Evolutionary conservation across 1,140 invertebrate genomes (phyloP), one percentile per base, ranked within the genome.

Genomic region (Drosophila trapezifrons): DNA sequence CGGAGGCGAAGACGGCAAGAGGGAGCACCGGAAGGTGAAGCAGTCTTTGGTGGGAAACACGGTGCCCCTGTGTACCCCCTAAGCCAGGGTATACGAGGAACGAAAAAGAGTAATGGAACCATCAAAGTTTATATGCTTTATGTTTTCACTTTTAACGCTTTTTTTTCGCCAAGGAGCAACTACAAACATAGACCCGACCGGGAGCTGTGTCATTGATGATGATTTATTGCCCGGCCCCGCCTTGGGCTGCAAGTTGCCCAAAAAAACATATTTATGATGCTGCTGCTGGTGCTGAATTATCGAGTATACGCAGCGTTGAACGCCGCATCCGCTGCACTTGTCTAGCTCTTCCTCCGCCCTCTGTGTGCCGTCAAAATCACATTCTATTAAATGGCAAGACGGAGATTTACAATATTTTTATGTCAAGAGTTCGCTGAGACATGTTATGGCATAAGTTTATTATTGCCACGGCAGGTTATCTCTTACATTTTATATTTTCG

Each of bases 141-240:
- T 70, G 65, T 71, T 72, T 72, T 72, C 51, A 71, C 51, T 49
- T 71, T 71, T 71, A 49, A 37, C 65, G 67, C 20, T 38, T 17
- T 18, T 37, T 7, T 35, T 18, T 13, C 12, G 4, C 32, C 32
- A 4, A 15, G 51, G 18, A 52, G 29, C 12, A 13, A 35, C 27
- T 18, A 18, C 12, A 18, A 3, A 32, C 49, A 52, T 52, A 20
- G 51, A 37, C 29, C 42, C 5, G 17, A 17, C 12, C 25, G n/a
- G 27, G 27, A 22, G 55, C 18, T 40, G 29, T 73, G 70, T 73
- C 70, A 73, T 52, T 60, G 70, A 47, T 73, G 70, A 73, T 73
- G 70, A 73, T 73, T 73, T 73, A 73, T 73, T 73, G 69, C 38
- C n/a, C 22, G 12, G 17, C 49, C 27, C 17, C 6, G 18, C 17